phyloP scores from a whole-genome alignment of 2,888 invertebrate genomes.

The Eupithecia vulgata region DNA sequence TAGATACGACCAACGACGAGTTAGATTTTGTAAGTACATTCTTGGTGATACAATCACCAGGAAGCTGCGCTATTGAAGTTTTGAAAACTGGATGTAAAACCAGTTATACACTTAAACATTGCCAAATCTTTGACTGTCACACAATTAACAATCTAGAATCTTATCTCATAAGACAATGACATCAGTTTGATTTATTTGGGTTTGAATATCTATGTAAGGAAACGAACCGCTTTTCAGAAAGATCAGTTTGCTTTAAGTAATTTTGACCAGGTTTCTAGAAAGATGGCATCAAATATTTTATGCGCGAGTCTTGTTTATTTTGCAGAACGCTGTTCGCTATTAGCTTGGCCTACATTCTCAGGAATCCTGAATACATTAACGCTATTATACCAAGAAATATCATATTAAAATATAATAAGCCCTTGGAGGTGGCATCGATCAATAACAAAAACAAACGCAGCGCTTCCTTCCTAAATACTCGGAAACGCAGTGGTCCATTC shows the following conservation, averaged over 20 bases:
- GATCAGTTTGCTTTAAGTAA: neutral
- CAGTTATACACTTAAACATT: neutral
- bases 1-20: neutral
- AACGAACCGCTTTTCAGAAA: neutral
- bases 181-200: neutral
- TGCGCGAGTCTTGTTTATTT: neutral
- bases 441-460: constrained; percentile 62
- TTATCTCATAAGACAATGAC: neutral
- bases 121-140: neutral
- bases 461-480: constrained; percentile 77
- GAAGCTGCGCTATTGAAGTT: neutral
- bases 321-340: neutral
- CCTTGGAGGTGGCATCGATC: constrained; percentile 42
- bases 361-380: constrained; percentile 6
- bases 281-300: neutral
- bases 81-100: neutral
- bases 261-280: neutral
- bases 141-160: neutral
- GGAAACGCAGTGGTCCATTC: constrained; percentile 69
- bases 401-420: constrained; percentile 16
- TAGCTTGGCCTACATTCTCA: neutral
- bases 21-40: neutral
- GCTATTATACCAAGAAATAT: constrained; percentile 17
- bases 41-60: neutral
- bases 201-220: neutral